Evolutionary conservation across 2,888 invertebrate species (phyloP).

Genomic region (Neoaliturus tenellus): DNA sequence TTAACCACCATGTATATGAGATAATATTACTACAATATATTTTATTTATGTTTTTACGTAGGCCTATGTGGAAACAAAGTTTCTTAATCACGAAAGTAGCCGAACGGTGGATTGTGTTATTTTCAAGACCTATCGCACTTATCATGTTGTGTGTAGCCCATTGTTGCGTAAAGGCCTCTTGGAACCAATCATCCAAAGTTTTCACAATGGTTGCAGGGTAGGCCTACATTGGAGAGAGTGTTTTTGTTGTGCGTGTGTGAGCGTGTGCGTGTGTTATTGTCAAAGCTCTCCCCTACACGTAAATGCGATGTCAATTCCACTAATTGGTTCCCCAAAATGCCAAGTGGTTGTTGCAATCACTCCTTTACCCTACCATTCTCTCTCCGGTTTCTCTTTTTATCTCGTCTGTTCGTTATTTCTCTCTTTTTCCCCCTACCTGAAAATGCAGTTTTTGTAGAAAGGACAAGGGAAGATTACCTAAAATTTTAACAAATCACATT

Average conservation of each 20-base stretch:
- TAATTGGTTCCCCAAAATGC: conserved; percentile 47
- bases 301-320: conserved; percentile 38
- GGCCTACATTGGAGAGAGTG: neutral
- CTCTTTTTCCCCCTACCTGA: neutral
- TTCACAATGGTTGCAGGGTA: neutral
- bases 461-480: no score
- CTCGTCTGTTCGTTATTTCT: neutral
- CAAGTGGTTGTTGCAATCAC: conserved; percentile 38
- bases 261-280: conserved; percentile 26
- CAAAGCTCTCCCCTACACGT: conserved; percentile 19
- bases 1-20: no score
- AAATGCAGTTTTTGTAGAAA: no score
- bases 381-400: neutral
- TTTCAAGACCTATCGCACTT: neutral
- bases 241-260: neutral
- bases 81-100: no score
- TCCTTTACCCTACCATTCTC: neutral
- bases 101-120: no score
- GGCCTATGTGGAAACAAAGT: no score
- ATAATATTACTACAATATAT: no score
- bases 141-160: neutral
- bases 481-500: no score
- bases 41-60: no score
- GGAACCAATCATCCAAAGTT: neutral
- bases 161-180: neutral